phyloP scores from a whole-genome alignment of 2,888 invertebrate genomes.

The Diadegma fenestrale region DNA sequence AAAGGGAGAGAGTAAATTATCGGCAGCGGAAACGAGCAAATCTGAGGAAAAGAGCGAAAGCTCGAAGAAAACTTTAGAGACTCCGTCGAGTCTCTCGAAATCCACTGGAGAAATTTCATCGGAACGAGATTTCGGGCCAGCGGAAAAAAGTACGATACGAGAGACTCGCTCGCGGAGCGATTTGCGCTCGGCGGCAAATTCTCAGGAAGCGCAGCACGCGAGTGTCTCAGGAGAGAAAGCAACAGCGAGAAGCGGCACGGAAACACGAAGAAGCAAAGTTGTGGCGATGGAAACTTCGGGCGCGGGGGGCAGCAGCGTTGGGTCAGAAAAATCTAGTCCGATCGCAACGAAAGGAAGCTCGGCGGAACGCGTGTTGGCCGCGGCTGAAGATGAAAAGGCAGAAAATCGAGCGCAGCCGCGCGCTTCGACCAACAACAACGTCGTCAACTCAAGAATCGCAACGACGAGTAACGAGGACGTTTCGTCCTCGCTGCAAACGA shows the following conservation, averaged over 20 bases:
- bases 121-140: constrained; percentile 8
- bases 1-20: constrained; percentile 26
- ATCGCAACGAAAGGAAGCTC: neutral
- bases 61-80: neutral
- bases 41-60: constrained; percentile 60
- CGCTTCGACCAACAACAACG: constrained; percentile 50
- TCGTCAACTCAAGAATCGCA: constrained; percentile 29
- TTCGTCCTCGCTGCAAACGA: constrained; percentile 14
- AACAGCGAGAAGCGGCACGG: constrained; percentile 26
- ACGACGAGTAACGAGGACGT: constrained; percentile 38
- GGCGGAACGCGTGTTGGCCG: constrained; percentile 2
- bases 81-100: constrained; percentile 13
- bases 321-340: constrained; percentile 11
- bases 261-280: constrained; percentile 56
- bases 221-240: constrained; percentile 1
- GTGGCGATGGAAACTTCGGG: constrained; percentile 31
- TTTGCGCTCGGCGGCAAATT: constrained; percentile 46
- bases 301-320: neutral
- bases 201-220: constrained; percentile 39
- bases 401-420: constrained; percentile 54
- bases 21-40: constrained; percentile 46
- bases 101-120: neutral
- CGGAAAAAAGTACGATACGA: constrained; percentile 44
- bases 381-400: constrained; percentile 52
- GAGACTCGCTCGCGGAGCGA: constrained; percentile 65